Evolutionary conservation across 2,113 vertebrate genomes (phyloP).

Genomic region (Macquaria australasica): DNA sequence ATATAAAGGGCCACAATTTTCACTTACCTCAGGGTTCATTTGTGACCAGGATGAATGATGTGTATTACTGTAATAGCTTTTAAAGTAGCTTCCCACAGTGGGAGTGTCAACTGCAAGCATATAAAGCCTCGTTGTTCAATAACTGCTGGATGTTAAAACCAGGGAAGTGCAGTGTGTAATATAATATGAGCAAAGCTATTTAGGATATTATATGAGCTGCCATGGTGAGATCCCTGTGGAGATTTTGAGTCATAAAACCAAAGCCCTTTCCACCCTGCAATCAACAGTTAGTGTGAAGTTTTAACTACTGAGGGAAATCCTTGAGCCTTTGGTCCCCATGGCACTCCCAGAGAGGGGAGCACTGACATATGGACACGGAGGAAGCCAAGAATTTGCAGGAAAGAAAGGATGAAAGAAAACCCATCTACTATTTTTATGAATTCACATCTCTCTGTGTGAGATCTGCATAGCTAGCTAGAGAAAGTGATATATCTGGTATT

Average conservation of each 20-base stretch:
- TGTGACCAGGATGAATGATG: conserved; percentile 62
- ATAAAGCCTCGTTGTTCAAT: conserved; percentile 69
- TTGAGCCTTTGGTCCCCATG: conserved; percentile 4
- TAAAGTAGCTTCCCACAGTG: conserved; percentile 67
- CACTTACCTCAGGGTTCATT: conserved; percentile 60
- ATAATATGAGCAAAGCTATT: conserved; percentile 76
- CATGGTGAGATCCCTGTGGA: conserved; percentile 64
- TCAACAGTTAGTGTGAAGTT: conserved; percentile 70
- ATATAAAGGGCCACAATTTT: conserved; percentile 28
- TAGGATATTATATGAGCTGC: conserved; percentile 75
- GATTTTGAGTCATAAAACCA: conserved; percentile 64
- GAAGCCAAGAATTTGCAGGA: neutral
- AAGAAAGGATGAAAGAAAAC: neutral
- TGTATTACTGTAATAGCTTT: conserved; percentile 71
- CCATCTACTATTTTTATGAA: conserved; percentile 9
- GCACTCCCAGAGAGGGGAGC: conserved; percentile 34
- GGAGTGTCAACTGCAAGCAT: conserved; percentile 55
- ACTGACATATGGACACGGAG: conserved; percentile 33
- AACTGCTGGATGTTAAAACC: conserved; percentile 71
- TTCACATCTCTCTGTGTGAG: conserved; percentile 23
- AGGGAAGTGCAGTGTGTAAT: conserved; percentile 70
- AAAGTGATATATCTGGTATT: neutral
- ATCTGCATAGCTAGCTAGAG: neutral
- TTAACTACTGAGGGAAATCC: conserved; percentile 54
- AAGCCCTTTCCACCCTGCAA: conserved; percentile 66